Percentiles rank a stretch among this genome's conserved stretches.
Conservation (phyloP, 1,140 invertebrate species). For the Saccostrea cuccullata region DNA sequence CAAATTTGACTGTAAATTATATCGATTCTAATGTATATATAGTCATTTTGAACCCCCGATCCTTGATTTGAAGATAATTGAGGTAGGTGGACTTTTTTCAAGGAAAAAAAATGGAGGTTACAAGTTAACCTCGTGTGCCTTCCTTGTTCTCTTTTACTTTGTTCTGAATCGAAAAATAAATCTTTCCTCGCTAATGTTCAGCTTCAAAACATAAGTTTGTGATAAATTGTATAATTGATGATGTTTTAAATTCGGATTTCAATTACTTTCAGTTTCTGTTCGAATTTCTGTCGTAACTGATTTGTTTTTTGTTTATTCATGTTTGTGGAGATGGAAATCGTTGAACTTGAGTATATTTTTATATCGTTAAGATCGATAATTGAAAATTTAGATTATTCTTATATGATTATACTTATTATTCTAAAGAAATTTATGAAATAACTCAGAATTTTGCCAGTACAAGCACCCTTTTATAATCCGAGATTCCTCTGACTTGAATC, state of each 20-base stretch:
- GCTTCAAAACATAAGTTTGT: background rate
- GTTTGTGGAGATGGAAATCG: background rate
- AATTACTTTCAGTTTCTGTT: no score
- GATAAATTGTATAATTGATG: background rate
- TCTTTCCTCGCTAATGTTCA: background rate
- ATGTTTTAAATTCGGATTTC: no score
- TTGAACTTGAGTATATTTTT: no score
- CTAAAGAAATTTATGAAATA: no score
- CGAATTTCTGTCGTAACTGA: no score
- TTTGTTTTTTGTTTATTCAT: background rate
- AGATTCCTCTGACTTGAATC: no score
- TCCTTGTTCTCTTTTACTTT: background rate
- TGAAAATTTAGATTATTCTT: no score
- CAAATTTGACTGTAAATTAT: conserved; percentile 35
- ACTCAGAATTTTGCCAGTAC: no score
- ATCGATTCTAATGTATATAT: conserved; percentile 36
- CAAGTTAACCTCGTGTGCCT: conserved; percentile 29
- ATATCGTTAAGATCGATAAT: no score
- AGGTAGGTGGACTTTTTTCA: conserved; percentile 6
- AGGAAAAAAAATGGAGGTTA: conserved; percentile 29
- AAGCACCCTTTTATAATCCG: no score
- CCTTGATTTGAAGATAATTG: conserved; percentile 31
- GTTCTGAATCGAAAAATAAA: background rate
- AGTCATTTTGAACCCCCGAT: conserved; percentile 28
- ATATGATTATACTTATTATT: no score